These are phyloP conservation scores for Mermis nigrescens DNA, from an alignment of 2,888 invertebrate species.

Conservation along the genomic window DNA sequence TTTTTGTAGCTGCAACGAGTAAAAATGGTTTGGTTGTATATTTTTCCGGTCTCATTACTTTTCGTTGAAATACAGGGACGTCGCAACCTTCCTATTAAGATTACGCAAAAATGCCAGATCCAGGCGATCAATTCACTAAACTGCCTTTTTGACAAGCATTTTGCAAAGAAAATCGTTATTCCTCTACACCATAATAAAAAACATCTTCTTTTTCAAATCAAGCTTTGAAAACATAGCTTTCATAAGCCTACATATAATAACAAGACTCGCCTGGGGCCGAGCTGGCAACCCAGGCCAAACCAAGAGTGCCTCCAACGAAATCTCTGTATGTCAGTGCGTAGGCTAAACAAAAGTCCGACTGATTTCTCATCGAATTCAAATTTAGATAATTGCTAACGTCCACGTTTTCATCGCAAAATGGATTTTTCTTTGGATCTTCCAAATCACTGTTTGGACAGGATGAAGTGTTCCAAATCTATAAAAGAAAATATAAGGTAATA, in stretches of 20 bases:
- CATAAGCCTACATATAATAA: not conserved
- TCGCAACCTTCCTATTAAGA: too few species aligned
- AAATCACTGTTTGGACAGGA: conserved; percentile 7
- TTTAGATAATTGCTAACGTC: conserved; percentile 97
- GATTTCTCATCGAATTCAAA: conserved; percentile 84
- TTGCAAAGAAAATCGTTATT: too few species aligned
- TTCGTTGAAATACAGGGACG: too few species aligned
- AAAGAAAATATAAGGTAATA: not conserved
- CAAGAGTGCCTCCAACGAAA: conserved; percentile 90
- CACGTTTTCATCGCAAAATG: conserved; percentile 81
- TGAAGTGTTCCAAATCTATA: conserved; percentile 2
- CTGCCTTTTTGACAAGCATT: too few species aligned
- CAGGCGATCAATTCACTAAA: too few species aligned
- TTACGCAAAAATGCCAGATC: too few species aligned
- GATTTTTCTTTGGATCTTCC: conserved; percentile 22
- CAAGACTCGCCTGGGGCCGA: conserved; percentile 45
- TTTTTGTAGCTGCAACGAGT: too few species aligned
- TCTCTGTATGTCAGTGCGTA: conserved; percentile 95
- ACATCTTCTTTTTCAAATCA: too few species aligned
- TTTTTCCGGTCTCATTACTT: too few species aligned
- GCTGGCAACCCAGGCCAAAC: conserved; percentile 95
- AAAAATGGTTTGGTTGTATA: too few species aligned
- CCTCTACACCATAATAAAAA: too few species aligned
- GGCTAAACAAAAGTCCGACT: conserved; percentile 95
- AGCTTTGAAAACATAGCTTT: too few species aligned